Evolutionary conservation across 2,888 invertebrate genomes (phyloP).

Genomic region (Ochlodes sylvanus): DNA sequence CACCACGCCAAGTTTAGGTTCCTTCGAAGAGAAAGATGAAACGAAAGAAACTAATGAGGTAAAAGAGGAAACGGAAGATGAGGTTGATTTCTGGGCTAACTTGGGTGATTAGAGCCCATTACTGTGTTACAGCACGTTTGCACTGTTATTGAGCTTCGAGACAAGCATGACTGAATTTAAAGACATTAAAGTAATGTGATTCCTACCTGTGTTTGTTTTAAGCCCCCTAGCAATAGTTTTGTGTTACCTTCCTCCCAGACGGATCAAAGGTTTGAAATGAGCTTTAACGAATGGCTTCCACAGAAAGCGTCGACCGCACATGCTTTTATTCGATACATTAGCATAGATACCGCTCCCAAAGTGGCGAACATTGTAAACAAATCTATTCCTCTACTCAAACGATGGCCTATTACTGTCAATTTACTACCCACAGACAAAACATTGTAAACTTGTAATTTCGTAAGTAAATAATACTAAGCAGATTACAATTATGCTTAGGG

Average conservation of each 20-base stretch:
- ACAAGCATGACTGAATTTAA: constrained; percentile 76
- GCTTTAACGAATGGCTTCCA: constrained; percentile 70
- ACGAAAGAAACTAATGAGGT: constrained; percentile 66
- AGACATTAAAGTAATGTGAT: constrained; percentile 68
- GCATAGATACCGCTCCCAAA: constrained; percentile 34
- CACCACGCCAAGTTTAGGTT: constrained; percentile 64
- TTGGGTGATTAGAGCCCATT: constrained; percentile 71
- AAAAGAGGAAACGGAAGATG: constrained; percentile 69
- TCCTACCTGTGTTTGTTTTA: constrained; percentile 70
- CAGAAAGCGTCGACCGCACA: constrained; percentile 33
- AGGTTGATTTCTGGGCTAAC: constrained; percentile 77
- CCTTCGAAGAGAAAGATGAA: constrained; percentile 75
- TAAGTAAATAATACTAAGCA: constrained; percentile 14
- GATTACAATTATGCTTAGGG: not conserved
- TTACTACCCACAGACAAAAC: constrained; percentile 8
- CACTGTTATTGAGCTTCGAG: constrained; percentile 63
- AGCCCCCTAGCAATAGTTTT: constrained; percentile 55
- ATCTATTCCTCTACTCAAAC: constrained; percentile 30
- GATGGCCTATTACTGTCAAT: constrained; percentile 29
- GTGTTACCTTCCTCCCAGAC: constrained; percentile 59
- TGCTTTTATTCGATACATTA: constrained; percentile 39
- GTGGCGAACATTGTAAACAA: constrained; percentile 34
- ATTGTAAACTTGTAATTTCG: constrained; percentile 6
- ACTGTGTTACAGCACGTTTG: constrained; percentile 63
- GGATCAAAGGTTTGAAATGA: constrained; percentile 54